Evolutionary conservation across 2,113 vertebrate genomes (phyloP), one percentile per base, ranked within the genome.

Genomic region (Fregetta grallaria): DNA sequence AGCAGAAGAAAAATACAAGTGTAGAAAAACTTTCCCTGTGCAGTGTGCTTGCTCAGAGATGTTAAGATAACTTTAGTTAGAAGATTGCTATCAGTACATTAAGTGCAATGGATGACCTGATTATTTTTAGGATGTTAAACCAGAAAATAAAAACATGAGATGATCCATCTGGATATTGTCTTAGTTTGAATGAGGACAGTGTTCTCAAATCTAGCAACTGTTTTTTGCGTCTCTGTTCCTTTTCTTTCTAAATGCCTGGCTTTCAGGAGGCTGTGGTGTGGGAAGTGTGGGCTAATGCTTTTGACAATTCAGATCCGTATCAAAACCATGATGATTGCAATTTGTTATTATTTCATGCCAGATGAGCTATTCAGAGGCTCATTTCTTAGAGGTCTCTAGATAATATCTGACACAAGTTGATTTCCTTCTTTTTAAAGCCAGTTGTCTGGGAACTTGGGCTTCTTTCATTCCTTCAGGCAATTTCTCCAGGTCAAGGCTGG

Each of bases 301-400:
- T 88, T 86, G 70, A 70, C 66, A 89, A 47, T 58, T 81, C 62
- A 87, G 66, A 76, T 81, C 77, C 3, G 1, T 89, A 91, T 84
- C 80, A 92, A 95, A 93, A 17, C 44, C 42, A 19, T 30, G 52
- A 73, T 87, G 56, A 94, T 22, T 84, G 32, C 58, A 77, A 84
- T 92, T 91, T 77, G n/a, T 83, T 86, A 73, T 67, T 91, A 71
- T 86, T 95, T 90, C 36, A 34, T 88, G 63, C 30, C 76, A 90
- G 82, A 70, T 86, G 63, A 95, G 49, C 45, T 90, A 36, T 71
- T 92, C 27, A 81, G 88, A 92, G 36, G 45, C 52, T 80, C 3
- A 21, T 86, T 95, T 94, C 73, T 91, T 90, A 59, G 79, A 49
- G 19, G 26, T 83, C 34, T 84, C 50, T 50, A 65, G 52, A 67